Conservation (phyloP, 2,888 invertebrate species). For the Itoplectis maculator region DNA sequence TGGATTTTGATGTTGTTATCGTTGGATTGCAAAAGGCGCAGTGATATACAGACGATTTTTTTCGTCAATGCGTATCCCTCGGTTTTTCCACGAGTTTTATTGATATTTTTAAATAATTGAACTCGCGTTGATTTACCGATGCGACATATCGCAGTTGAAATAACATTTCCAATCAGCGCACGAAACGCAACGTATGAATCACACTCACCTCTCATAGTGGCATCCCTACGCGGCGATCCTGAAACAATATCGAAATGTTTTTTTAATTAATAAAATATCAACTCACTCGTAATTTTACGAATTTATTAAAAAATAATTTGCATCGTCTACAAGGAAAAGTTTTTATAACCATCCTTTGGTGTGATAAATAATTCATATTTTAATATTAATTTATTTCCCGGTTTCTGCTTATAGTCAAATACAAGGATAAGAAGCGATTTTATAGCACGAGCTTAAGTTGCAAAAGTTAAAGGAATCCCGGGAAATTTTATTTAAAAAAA, state of each 20-base stretch:
- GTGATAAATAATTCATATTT: no score
- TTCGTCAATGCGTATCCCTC: not conserved
- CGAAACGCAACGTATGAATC: slow-evolving; percentile 18
- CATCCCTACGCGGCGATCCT: slow-evolving; percentile 80
- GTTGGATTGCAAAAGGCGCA: not conserved
- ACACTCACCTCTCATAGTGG: slow-evolving; percentile 82
- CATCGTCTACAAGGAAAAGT: no score
- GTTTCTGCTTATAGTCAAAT: no score
- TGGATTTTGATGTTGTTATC: not conserved
- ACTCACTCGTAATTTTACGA: no score
- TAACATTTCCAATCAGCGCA: not conserved
- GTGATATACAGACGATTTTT: not conserved
- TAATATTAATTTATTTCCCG: no score
- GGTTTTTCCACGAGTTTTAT: not conserved
- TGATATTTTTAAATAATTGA: not conserved
- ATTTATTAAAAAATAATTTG: no score
- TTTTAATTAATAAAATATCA: not conserved
- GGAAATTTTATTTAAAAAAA: no score
- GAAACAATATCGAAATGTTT: slow-evolving; percentile 70
- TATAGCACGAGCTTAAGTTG: no score
- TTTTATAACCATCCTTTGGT: no score
- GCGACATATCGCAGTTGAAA: not conserved
- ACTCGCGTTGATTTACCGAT: not conserved
- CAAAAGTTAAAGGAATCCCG: no score
- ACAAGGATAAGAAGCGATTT: no score